These are phyloP conservation scores for Cepaea hortensis DNA, from an alignment of 2,888 invertebrate genomes.

Conservation along the genomic window DNA sequence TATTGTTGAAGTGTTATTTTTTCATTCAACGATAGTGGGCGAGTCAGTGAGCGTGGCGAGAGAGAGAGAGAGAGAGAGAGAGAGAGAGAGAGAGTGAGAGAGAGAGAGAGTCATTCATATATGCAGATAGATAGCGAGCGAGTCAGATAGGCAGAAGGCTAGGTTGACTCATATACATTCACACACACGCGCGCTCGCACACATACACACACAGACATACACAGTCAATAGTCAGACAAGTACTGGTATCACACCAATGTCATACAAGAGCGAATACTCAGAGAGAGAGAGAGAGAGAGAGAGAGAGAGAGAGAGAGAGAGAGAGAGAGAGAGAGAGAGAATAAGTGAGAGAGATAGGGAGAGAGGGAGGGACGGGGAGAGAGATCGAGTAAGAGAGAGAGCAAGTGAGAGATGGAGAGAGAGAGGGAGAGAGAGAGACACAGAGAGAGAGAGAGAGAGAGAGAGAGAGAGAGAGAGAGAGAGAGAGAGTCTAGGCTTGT, in stretches of 20 bases:
- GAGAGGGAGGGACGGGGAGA: too few species aligned
- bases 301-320: background rate
- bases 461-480: background rate
- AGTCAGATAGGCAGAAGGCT: background rate
- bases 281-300: background rate
- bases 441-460: background rate
- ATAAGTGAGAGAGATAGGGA: too few species aligned
- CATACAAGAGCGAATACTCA: background rate
- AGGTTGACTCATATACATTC: background rate
- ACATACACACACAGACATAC: too few species aligned
- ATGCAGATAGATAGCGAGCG: background rate
- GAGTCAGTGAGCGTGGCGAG: too few species aligned
- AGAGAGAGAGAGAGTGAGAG: slow-evolving; percentile 20
- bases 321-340: background rate
- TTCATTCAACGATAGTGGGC: too few species aligned
- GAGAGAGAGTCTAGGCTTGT: background rate
- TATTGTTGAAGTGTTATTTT: background rate
- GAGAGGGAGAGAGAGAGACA: background rate
- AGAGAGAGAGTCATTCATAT: slow-evolving; percentile 9
- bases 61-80: background rate
- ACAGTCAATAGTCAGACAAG: too few species aligned
- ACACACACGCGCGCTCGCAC: too few species aligned
- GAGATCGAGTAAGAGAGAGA: too few species aligned
- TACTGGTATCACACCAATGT: too few species aligned
- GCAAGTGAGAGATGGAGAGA: too few species aligned